Evolutionary conservation across 2,113 vertebrate species (phyloP).

Genomic region (Cisticola juncidis): DNA sequence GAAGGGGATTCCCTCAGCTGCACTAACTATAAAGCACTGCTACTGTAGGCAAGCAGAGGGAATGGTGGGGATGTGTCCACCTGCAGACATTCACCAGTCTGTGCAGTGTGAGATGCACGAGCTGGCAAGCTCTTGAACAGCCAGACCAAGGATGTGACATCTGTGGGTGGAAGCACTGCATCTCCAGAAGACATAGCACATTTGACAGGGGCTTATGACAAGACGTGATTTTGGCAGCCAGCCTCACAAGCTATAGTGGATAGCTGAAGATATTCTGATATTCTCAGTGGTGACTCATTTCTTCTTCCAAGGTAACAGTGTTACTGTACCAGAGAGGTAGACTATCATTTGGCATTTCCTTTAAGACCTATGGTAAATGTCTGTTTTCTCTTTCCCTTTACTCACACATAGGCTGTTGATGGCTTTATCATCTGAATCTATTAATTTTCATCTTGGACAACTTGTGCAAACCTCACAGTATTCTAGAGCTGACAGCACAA

Average conservation of each 20-base stretch:
- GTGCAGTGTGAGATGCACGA: accelerated
- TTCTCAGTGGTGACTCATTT: not conserved
- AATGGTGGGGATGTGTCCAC: not conserved
- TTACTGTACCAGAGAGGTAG: not conserved
- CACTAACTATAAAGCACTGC: not conserved
- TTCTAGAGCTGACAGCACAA: not conserved
- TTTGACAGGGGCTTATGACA: not conserved
- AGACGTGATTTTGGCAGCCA: not conserved
- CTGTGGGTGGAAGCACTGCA: not conserved
- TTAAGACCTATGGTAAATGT: not conserved
- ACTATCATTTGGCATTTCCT: not conserved
- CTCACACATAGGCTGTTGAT: not conserved
- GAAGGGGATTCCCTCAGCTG: not conserved
- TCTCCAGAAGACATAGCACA: accelerated
- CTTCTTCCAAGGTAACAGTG: not conserved
- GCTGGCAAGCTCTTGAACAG: not conserved
- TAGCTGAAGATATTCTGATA: not conserved
- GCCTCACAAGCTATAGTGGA: not conserved
- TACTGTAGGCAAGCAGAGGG: not conserved
- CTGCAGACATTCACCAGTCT: not conserved
- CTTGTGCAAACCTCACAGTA: not conserved
- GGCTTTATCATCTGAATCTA: not conserved
- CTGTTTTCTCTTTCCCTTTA: not conserved
- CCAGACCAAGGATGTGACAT: not conserved
- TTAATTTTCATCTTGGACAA: not conserved